A percentile compares a stretch with the other conserved stretches of the same genome.
Evolutionary conservation across 2,888 invertebrate species (phyloP).

Genomic region (Eupeodes latifasciatus): DNA sequence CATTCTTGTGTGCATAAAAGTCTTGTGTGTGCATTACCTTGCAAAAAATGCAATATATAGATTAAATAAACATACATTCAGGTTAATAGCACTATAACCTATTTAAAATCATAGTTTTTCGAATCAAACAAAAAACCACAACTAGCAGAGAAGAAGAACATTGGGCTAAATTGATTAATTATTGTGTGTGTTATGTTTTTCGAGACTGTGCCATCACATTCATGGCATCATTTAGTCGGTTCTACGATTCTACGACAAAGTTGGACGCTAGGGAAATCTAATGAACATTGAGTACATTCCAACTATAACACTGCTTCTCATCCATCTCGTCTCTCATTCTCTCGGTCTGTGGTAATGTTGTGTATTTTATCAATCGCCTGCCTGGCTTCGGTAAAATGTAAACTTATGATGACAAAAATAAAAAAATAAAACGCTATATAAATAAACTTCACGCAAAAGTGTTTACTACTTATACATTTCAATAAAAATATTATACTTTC

Average conservation of each 20-base stretch:
- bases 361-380: conserved; percentile 37
- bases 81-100: conserved; percentile 72
- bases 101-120: conserved; percentile 67
- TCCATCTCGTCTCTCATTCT: neutral
- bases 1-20: neutral
- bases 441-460: conserved; percentile 41
- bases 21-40: conserved; percentile 43
- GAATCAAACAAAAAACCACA: conserved; percentile 56
- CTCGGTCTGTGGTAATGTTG: neutral
- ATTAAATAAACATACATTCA: conserved; percentile 69
- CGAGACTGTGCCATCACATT: conserved; percentile 49
- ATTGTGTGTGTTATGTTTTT: conserved; percentile 56
- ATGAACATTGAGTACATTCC: conserved; percentile 38
- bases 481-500: conserved; percentile 33
- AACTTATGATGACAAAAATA: conserved; percentile 29
- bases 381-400: neutral
- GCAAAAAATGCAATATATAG: conserved; percentile 51
- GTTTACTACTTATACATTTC: conserved; percentile 48
- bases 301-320: conserved; percentile 8
- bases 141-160: conserved; percentile 52
- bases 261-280: conserved; percentile 39
- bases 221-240: conserved; percentile 26
- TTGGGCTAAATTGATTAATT: conserved; percentile 75
- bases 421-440: neutral
- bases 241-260: neutral